Base-by-base conservation (phyloP, 2,113 vertebrate genomes). In the Ranitomeya variabilis region DNA sequence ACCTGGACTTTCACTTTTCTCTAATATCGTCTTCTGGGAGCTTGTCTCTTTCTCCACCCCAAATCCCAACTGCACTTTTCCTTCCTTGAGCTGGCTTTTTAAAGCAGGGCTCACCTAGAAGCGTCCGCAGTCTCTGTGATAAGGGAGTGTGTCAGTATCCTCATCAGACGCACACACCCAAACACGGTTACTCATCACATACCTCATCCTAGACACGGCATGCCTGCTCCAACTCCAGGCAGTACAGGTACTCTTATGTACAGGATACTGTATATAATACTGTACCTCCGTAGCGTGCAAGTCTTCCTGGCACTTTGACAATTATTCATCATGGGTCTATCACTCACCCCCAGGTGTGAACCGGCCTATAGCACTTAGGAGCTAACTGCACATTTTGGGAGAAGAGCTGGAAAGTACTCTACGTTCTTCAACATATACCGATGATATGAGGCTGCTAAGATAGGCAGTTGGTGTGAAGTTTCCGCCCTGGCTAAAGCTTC, bases 91-190 rank as follows among this genome's bases (percentile, higher is more conserved):
- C 64, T 87, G 0, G 2, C 87, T 92, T 95, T 97, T 96, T 94
- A 95, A 94, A 92, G 87, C 86, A 1, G 10, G 91, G 90, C 94
- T 95, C 94, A 96, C 96, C 96, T 96, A 94, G 87, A 91, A 92
- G 85, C 91, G 91, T 93, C 4, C 76, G 92, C 94, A 94, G 95
- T 64, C 91, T 91, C 1, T 89, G 90, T 91, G 93, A 95, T 92
- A 92, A 93, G 94, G 92, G 86, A 90, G 89, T 96, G 96, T 95
- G 96, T 96, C 96, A 97, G 95, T 94, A 91, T 91, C 91, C 93
- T 80, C 71, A 89, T 87, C 90, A 92, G 94, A 93, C 76, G 90
- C 83, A 88, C 96, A 94, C 97, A 90, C 97, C 97, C 96, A 93
- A 92, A 89, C 78, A 21, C 62, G 3, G 62, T 84, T 87, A 59